Conservation (phyloP, 1,140 invertebrate genomes). For the Eurosta solidaginis region DNA sequence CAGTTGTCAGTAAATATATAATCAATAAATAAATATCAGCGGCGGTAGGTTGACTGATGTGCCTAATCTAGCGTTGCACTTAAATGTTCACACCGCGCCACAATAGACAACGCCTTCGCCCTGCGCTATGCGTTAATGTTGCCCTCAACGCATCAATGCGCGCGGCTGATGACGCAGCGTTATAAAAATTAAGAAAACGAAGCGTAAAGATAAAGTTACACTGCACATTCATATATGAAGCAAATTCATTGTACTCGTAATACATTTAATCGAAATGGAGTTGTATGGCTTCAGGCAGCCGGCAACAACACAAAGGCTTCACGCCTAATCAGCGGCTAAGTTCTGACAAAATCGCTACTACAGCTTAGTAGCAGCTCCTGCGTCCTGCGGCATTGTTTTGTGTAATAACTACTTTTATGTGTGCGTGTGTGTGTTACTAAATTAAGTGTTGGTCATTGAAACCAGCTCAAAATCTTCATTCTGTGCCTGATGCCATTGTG, state of each 20-base stretch:
- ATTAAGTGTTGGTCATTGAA: not conserved
- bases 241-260: too few species aligned
- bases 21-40: not conserved
- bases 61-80: slow-evolving; percentile 9
- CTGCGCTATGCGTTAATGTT: not conserved
- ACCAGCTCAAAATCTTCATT: not conserved
- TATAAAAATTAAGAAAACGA: slow-evolving; percentile 1
- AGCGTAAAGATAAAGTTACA: not conserved
- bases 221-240: too few species aligned
- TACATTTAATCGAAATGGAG: not conserved
- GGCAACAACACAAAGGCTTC: not conserved
- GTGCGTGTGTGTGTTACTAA: not conserved
- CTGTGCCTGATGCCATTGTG: not conserved
- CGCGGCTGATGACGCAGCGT: not conserved
- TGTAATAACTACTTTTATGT: not conserved
- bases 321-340: slow-evolving; percentile 8
- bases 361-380: not conserved
- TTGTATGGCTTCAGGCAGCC: not conserved
- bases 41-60: slow-evolving; percentile 15
- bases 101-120: not conserved
- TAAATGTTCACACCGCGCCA: slow-evolving; percentile 13
- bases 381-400: slow-evolving; percentile 12
- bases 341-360: not conserved
- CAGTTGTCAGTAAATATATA: too few species aligned
- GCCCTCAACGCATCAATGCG: not conserved